Percentiles rank a stretch among this genome's conserved stretches.
Conservation (phyloP, 2,888 invertebrate species). For the Mantis religiosa region DNA sequence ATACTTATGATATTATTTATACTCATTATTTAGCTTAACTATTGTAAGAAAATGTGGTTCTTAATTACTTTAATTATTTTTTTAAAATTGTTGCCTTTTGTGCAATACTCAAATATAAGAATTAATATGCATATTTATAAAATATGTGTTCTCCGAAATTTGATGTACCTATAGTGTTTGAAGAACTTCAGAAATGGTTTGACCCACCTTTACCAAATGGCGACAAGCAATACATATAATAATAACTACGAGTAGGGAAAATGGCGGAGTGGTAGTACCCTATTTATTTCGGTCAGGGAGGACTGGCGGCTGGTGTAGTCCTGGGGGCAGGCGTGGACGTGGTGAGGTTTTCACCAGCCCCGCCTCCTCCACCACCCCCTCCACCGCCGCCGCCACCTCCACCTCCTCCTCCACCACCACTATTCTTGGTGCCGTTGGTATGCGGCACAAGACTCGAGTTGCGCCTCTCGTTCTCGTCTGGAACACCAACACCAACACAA, state of each 20-base stretch:
- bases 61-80: neutral
- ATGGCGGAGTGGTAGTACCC: conserved; percentile 10
- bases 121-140: neutral
- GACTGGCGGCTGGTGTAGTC: neutral
- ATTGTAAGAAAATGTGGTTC: neutral
- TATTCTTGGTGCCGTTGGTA: conserved; percentile 55
- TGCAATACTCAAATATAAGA: neutral
- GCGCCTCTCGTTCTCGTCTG: conserved; percentile 52
- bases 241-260: neutral
- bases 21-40: neutral
- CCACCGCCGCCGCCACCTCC: conserved; percentile 39
- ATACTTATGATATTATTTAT: neutral
- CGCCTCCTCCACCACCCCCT: conserved; percentile 39
- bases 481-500: conserved; percentile 31
- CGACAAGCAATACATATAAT: neutral
- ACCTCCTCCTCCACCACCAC: conserved; percentile 39
- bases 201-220: neutral
- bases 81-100: neutral
- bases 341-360: conserved; percentile 21
- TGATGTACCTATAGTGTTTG: neutral
- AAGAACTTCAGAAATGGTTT: neutral
- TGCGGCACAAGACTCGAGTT: conserved; percentile 50
- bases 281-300: conserved; percentile 17
- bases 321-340: conserved; percentile 37
- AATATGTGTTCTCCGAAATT: neutral